phyloP scores from a whole-genome alignment of 2,113 vertebrate species.

The Lasiurus cinereus region DNA sequence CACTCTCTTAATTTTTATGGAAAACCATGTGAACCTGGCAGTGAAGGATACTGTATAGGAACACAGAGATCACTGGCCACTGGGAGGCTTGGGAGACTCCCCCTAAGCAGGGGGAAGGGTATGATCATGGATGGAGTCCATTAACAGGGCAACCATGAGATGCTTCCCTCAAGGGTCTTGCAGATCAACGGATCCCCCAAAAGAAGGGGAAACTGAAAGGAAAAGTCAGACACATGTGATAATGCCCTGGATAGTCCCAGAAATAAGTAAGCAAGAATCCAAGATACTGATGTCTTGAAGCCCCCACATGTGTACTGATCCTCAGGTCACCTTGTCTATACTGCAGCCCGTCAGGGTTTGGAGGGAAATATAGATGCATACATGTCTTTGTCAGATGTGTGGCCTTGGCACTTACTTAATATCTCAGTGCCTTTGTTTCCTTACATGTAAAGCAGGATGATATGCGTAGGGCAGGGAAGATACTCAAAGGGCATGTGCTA shows the following conservation, averaged over 20 bases:
- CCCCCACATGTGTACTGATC: not conserved
- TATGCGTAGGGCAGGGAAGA: not conserved
- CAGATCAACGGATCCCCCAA: not conserved
- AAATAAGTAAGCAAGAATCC: not conserved
- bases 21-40: not conserved
- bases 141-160: not conserved
- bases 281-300: not conserved
- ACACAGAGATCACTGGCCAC: not conserved
- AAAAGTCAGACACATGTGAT: too few relatives aligned
- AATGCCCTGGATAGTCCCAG: not conserved
- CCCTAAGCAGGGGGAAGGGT: rapidly evolving
- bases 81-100: not conserved
- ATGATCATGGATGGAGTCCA: not conserved
- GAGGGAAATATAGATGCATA: not conserved
- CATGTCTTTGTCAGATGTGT: not conserved
- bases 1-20: not conserved
- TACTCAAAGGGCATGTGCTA: not conserved
- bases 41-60: not conserved
- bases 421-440: not conserved
- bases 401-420: not conserved
- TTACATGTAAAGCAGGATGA: not conserved
- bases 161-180: not conserved
- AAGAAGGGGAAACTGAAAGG: not conserved
- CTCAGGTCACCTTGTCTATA: not conserved
- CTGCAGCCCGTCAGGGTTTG: not conserved